Conservation (phyloP, 2,888 invertebrate species). For the Macaria liturata region DNA sequence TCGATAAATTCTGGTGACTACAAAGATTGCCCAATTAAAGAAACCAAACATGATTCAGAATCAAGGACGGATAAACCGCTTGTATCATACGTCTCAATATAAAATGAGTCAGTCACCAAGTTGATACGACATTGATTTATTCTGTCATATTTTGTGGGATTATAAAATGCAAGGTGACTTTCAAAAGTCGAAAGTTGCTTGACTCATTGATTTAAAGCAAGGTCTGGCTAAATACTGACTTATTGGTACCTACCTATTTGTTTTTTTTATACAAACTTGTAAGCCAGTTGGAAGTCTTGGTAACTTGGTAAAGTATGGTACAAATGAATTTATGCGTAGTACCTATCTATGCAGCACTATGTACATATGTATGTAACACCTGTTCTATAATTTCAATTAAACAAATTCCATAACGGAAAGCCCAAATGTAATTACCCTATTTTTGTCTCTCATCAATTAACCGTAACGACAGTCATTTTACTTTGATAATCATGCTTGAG, state of each 20-base stretch:
- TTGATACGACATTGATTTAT: conserved; percentile 14
- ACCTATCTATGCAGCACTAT: too few relatives aligned
- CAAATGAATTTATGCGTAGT: too few relatives aligned
- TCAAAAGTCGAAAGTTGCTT: conserved; percentile 11
- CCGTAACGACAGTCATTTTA: too few relatives aligned
- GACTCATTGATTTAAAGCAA: conserved; percentile 4
- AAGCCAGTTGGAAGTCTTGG: too few relatives aligned
- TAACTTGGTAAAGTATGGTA: too few relatives aligned
- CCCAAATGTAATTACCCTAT: too few relatives aligned
- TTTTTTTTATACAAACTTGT: background rate
- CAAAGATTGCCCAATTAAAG: background rate
- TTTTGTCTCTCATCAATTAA: too few relatives aligned
- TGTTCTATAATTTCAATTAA: too few relatives aligned
- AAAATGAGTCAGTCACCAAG: conserved; percentile 13
- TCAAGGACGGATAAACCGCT: conserved; percentile 9
- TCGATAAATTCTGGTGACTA: background rate
- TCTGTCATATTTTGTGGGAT: conserved; percentile 6
- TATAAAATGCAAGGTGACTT: conserved; percentile 13
- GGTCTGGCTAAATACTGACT: background rate
- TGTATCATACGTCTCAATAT: conserved; percentile 4
- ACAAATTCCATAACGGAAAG: too few relatives aligned
- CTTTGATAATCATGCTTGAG: too few relatives aligned
- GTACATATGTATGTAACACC: too few relatives aligned
- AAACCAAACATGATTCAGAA: background rate
- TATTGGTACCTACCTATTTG: background rate